phyloP scores from a whole-genome alignment of 2,797 vertebrate species.

The Pygocentrus nattereri region DNA sequence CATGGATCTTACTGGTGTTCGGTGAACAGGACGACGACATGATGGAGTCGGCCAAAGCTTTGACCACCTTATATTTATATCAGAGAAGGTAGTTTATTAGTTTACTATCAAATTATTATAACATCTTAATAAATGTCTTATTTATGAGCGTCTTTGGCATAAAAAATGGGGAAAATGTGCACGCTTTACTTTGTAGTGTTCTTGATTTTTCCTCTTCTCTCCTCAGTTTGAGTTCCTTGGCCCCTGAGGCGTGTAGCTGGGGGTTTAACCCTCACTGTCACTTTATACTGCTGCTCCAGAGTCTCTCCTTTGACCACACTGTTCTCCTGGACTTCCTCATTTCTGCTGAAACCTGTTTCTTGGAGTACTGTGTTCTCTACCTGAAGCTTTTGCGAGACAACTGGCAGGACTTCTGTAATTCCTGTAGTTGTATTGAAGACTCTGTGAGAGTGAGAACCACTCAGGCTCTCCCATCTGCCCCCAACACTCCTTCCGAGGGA shows the following conservation, averaged over 20 bases:
- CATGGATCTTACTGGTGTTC: constrained; percentile 86
- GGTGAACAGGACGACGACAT: constrained; percentile 96
- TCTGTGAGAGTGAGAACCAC: neutral
- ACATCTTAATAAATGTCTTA: no score
- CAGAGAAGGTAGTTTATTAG: constrained; percentile 73
- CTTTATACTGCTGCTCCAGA: constrained; percentile 86
- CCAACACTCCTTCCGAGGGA: neutral
- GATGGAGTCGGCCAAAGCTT: constrained; percentile 87
- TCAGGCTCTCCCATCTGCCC: neutral
- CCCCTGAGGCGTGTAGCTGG: constrained; percentile 62
- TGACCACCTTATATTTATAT: constrained; percentile 81
- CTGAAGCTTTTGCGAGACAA: constrained; percentile 84
- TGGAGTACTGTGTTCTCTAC: constrained; percentile 93
- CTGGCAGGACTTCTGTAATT: constrained; percentile 75
- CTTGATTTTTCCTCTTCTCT: neutral
- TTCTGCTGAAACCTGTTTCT: constrained; percentile 93
- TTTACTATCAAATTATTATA: neutral
- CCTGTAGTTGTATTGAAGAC: constrained; percentile 70
- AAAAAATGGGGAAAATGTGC: neutral
- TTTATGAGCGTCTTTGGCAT: neutral
- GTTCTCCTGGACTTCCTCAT: constrained; percentile 95
- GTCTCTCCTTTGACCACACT: constrained; percentile 86
- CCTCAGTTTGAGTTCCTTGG: constrained; percentile 34
- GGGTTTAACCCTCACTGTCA: constrained; percentile 93
- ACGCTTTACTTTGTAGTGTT: no score